Evolutionary conservation across 2,888 invertebrate genomes (phyloP), one percentile per base, ranked within the genome.

Genomic region (Exocentrus adspersus): DNA sequence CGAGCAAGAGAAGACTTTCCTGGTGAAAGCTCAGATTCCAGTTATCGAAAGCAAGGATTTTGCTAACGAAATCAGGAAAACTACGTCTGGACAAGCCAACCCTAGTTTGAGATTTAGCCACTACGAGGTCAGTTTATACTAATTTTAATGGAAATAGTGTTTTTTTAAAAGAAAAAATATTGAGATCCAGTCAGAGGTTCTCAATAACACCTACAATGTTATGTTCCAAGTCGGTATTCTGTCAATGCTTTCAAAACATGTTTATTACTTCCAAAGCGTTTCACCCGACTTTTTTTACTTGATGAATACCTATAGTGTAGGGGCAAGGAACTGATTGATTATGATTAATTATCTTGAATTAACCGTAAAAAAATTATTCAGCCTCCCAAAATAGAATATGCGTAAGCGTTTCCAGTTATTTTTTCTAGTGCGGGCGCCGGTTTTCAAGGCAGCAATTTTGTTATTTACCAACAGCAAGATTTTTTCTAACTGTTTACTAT

Each of bases 41-140:
- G 97, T 99, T 20, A 91, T 97, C 3, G 99, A 99, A 85, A 98
- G 98, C 81, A 96, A 97, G 84, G 92, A 92, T 74, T 95, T 99
- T 83, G 94, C 96, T 2, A 90, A 94, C 65, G 97, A 98, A 83
- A 90, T 99, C 73, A 88, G 98, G 62, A 97, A 95, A 74, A 92
- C 95, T 82, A 98, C 98, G 17, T 97, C 97, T 62, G 99, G 99
- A 7, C 87, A 97, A 70, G 98, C 98, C 6, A 93, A 92, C 80
- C 98, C 98, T 0, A 97, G 97, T 82, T 87, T 99, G 72, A 88
- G 94, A 75, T 78, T 77, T 85, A 97, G 96, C 79, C 98, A 98
- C 83, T 99, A 98, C 94, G 97, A 98, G 92, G 94, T 95, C 79
- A 86, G 43, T 12, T 16, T 16, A 12, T 24, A 5, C 24, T 24